Base-by-base conservation (phyloP, 2,113 vertebrate genomes). In the Prochilodus magdalenae region DNA sequence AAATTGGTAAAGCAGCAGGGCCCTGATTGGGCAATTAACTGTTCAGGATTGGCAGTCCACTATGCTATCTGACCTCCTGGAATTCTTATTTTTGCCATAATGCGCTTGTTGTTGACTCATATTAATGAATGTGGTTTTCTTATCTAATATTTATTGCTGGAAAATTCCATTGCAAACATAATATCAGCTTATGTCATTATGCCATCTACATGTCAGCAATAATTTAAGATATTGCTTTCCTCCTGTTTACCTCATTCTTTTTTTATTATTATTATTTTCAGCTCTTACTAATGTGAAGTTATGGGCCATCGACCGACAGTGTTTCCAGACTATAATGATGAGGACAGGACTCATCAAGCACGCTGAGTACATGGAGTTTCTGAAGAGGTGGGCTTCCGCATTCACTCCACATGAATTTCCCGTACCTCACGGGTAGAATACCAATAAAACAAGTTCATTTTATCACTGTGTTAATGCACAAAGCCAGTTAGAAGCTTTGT, bases 241-340 rank as follows among this genome's bases (percentile, higher is more conserved):
- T 18, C 10, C 57, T 2, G n/a, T 60, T 24, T 18, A 33, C 30
- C 27, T 30, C 1, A 44, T 40, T n/a, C 15, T 30, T 65, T 27
- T 44, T 15, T 3, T 15, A 60, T 13, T 22, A 24, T n/a, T n/a
- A n/a, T n/a, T n/a, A 47, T 75, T 84, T 84, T 87, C 89, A 98
- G 97, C 97, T 91, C 94, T 99, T 85, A 93, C 94, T 74, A 95
- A 96, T 77, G 97, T 99, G 93, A 98, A 97, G 93, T 95, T 99
- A 85, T 99, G 97, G 97, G 97, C 97, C 80, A 98, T 99, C 82
- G 97, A 99, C 92, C 94, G 97, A 79, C 97, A 97, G 94, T 98
- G 97, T 93, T 98, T 97, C 92, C 97, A 99, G 91, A 98, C 97
- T 85, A 98, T 99, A 91, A 98, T 99, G 97, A 99, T 99, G 97